Base-by-base conservation (phyloP, 2,888 invertebrate genomes). In the Catocala nupta region DNA sequence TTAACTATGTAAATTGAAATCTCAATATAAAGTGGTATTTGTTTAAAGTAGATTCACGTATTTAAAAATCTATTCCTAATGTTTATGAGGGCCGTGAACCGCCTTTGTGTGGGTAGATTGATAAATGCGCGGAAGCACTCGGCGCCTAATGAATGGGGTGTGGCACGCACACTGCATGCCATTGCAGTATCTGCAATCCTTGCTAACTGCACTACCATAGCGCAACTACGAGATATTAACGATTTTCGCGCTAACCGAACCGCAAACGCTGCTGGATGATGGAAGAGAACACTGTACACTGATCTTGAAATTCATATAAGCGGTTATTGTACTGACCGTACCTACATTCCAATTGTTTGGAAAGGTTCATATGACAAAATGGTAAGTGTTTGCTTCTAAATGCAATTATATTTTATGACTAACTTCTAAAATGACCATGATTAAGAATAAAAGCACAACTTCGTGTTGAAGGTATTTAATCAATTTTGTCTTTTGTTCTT, bases 51-150 rank as follows among this genome's bases (percentile, higher is more conserved):
- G 50, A 60, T 65, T 53, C 63, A 50, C 51, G 59, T 55, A 70
- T 64, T 55, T 67, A 57, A 71, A 65, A 77, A 71, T 71, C 68
- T 62, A 71, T 71, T 68, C 53, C 54, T 49, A 56, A 45, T 43
- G 60, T 71, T 66, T 77, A 76, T 65, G 73, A 68, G 68, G 69
- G 75, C 70, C 75, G 76, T 81, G 81, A 84, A 84, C 83, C 81
- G 81, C 83, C 79, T 75, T 77, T 81, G 81, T 84, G 84, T 76
- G 86, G 84, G 87, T 85, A 86, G 92, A 91, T 91, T 93, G 93
- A 93, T 93, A 93, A 92, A 93, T 92, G 91, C 89, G 88, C 91
- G 92, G 92, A 93, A 93, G 91, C 93, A 93, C 93, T 93, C 91
- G 87, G 83, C 88, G 82, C 82, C 90, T 92, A 93, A 92, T 93